A percentile compares a stretch with the other conserved stretches of the same genome.
Conservation (phyloP, 1,140 invertebrate species). For the Bombus confusus region DNA sequence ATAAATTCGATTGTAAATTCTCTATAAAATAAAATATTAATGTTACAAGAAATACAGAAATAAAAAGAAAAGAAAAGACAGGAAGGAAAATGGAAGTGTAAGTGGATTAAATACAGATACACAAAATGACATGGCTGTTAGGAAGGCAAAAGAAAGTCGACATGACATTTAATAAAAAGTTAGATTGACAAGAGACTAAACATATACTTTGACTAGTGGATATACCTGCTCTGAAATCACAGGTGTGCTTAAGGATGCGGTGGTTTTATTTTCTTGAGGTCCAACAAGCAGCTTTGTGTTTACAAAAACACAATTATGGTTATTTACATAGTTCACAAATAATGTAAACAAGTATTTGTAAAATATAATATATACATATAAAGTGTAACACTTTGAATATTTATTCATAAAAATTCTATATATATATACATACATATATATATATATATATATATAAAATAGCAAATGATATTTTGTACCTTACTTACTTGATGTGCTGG, state of each 20-base stretch:
- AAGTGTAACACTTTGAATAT: not conserved
- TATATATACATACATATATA: not conserved
- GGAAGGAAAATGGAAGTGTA: constrained; percentile 31
- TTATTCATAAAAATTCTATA: constrained; percentile 12
- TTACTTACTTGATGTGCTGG: constrained; percentile 79
- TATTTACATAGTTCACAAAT: constrained; percentile 57
- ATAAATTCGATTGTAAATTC: constrained; percentile 15
- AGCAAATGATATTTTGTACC: constrained; percentile 45
- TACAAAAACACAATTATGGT: constrained; percentile 70
- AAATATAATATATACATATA: constrained; percentile 32
- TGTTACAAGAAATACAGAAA: constrained; percentile 18
- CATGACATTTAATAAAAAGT: constrained; percentile 24
- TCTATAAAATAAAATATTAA: constrained; percentile 29
- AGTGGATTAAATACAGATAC: constrained; percentile 34
- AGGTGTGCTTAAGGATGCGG: constrained; percentile 80
- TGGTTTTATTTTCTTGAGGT: constrained; percentile 81
- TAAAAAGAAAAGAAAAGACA: not conserved
- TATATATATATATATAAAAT: not conserved
- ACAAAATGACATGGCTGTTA: constrained; percentile 23
- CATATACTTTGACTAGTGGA: constrained; percentile 61
- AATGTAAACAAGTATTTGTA: constrained; percentile 29
- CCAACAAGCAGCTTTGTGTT: constrained; percentile 81
- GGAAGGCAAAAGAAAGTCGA: constrained; percentile 29
- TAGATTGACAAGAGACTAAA: constrained; percentile 48
- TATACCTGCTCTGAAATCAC: constrained; percentile 82